Conservation (phyloP, 92 coral and sea anemone genomes). For the Plumapathes pennacea region DNA sequence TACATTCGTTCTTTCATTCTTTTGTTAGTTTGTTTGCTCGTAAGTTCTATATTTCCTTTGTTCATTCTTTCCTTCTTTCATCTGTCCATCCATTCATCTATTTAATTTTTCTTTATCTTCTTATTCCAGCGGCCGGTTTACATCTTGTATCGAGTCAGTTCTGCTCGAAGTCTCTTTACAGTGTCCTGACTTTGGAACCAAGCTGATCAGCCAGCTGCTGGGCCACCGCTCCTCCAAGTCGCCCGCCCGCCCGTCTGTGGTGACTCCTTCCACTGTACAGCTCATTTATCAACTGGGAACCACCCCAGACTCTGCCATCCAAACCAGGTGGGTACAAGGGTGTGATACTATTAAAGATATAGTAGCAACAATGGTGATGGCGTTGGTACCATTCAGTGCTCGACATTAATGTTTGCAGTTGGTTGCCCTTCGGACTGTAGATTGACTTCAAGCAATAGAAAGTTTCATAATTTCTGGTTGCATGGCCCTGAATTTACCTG, state of each 20-base stretch:
- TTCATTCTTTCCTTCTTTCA: neutral
- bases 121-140: slow-evolving; percentile 51
- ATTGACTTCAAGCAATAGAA: no score
- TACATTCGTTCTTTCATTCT: no score
- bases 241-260: slow-evolving; percentile 45
- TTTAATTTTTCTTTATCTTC: neutral
- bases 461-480: no score
- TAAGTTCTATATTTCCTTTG: no score
- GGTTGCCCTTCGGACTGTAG: no score
- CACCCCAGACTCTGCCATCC: slow-evolving; percentile 51
- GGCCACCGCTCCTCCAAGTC: slow-evolving; percentile 45
- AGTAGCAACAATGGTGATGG: no score
- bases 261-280: slow-evolving; percentile 69
- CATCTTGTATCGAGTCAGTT: slow-evolving; percentile 82
- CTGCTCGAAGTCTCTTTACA: slow-evolving; percentile 72
- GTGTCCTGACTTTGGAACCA: slow-evolving; percentile 69
- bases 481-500: no score
- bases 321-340: slow-evolving; percentile 56
- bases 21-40: neutral
- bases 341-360: no score
- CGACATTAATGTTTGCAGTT: no score
- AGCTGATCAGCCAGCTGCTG: slow-evolving; percentile 64
- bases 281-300: slow-evolving; percentile 86
- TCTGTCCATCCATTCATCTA: neutral
- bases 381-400: no score